phyloP scores from a whole-genome alignment of 2,888 invertebrate species.

The Acleris literana region DNA sequence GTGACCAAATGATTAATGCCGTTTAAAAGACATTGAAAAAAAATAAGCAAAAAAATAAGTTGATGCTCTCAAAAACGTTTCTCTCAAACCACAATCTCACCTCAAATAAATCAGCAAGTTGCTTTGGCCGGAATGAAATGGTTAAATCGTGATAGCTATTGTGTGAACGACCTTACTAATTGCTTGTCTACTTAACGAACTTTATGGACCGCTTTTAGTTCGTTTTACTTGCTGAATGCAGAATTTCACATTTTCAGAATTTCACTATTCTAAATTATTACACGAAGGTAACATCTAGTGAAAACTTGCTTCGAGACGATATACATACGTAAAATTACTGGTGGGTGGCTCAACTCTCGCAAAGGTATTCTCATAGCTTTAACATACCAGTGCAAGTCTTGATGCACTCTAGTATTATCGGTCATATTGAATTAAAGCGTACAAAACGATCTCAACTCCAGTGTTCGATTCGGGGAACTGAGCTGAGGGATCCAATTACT shows the following conservation, averaged over 20 bases:
- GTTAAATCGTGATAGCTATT: constrained; percentile 35
- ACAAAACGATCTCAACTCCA: constrained; percentile 33
- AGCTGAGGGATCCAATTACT: constrained; percentile 56
- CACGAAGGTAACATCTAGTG: too few species aligned
- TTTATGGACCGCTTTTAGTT: constrained; percentile 18
- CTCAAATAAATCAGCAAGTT: constrained; percentile 25
- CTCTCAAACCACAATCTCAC: constrained; percentile 29
- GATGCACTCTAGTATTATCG: constrained; percentile 40
- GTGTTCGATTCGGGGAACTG: constrained; percentile 40
- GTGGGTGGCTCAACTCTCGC: constrained; percentile 7
- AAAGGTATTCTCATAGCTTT: constrained; percentile 13
- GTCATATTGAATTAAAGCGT: constrained; percentile 50
- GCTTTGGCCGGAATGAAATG: constrained; percentile 31
- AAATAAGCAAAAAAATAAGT: constrained; percentile 1
- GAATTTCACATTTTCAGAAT: not conserved
- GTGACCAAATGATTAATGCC: constrained; percentile 12
- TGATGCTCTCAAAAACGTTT: constrained; percentile 18
- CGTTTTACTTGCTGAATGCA: constrained; percentile 2
- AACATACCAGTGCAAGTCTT: constrained; percentile 12
- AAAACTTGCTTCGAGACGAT: not conserved
- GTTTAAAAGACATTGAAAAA: not conserved
- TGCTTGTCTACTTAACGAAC: constrained; percentile 27
- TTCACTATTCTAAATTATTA: not conserved
- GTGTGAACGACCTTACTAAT: constrained; percentile 34
- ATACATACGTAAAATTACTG: too few species aligned